Evolutionary conservation across 2,113 vertebrate species (phyloP), one percentile per base, ranked within the genome.

Genomic region (Colossoma macropomum): DNA sequence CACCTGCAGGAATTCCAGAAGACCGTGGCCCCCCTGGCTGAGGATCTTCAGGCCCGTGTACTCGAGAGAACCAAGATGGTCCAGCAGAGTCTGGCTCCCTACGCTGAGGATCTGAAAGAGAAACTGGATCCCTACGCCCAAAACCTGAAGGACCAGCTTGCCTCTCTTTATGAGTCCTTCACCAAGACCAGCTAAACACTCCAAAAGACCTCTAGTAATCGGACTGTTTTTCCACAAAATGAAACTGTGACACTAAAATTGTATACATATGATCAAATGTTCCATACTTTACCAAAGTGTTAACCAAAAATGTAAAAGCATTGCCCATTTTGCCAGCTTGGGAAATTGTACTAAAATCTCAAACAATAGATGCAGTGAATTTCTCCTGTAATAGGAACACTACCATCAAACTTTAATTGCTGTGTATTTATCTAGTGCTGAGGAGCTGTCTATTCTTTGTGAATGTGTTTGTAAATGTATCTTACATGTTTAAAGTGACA

Each of bases 1-100:
- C 90, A 79, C 12, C 10, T 92, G 60, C 83, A 92, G 30, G 89
- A 92, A 28, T 92, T 94, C 66, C 88, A 92, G 87, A 88, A 56
- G 62, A 91, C 41, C 10, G 25, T 94, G 62, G 54, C 80, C 2
- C 93, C 94, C 21, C 79, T 94, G 83, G 45, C 90, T 23, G 86
- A 91, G 66, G 83, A 60, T 74, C 88, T 94, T 3, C 85, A 93
- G 68, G 8, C 63, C 54, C 81, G 88, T 86, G 21, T 91, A 28
- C 84, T 30, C 32, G 81, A 90, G 85, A 83, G 81, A 11, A 62
- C 71, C 60, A 62, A 84, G 85, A 89, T 92, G 72, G 66, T 92
- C 75, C 91, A 92, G 85, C 80, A 92, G 85, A 91, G 41, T 21
- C 81, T 92, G 79, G n/a, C 45, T 19, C 89, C 89, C 0, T 89